These are phyloP conservation scores for Nymphalis io DNA, from an alignment of 1,140 invertebrate genomes.

Conservation along the genomic window DNA sequence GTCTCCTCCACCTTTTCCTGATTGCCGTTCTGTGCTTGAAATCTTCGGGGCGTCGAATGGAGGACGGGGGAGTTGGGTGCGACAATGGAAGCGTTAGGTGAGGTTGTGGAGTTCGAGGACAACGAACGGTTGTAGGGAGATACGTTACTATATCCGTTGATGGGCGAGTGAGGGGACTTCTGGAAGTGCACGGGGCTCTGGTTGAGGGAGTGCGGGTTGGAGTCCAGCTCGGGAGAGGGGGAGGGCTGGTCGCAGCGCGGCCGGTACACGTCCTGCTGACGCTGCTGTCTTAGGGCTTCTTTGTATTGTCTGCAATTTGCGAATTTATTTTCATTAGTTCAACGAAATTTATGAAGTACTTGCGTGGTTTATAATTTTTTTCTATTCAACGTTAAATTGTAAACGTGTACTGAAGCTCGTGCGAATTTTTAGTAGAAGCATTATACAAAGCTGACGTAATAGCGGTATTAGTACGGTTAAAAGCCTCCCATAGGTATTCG, in stretches of 20 bases:
- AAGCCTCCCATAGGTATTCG: constrained; percentile 1
- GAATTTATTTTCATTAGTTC: constrained; percentile 44
- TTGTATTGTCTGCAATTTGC: constrained; percentile 87
- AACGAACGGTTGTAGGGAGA: constrained; percentile 65
- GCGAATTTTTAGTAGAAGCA: constrained; percentile 13
- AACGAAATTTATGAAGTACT: background rate
- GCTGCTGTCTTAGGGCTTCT: constrained; percentile 91
- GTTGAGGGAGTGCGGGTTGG: constrained; percentile 64
- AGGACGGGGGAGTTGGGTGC: constrained; percentile 70
- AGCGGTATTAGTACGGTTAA: constrained; percentile 9
- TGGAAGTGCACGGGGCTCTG: constrained; percentile 67
- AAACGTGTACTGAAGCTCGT: background rate
- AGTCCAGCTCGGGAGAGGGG: constrained; percentile 74
- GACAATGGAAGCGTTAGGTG: constrained; percentile 39
- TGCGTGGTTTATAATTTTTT: constrained; percentile 2
- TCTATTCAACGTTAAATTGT: too few species aligned
- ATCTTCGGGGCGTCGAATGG: constrained; percentile 72
- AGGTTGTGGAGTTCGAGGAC: constrained; percentile 66
- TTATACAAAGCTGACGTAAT: constrained; percentile 8
- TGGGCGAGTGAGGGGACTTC: constrained; percentile 72
- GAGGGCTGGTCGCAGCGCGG: constrained; percentile 80
- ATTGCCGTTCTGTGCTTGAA: constrained; percentile 68
- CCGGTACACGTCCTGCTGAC: constrained; percentile 89
- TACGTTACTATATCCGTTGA: constrained; percentile 76
- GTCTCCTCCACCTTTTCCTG: constrained; percentile 63